Evolutionary conservation across 1,140 invertebrate genomes (phyloP).

Genomic region (Teleopsis dalmanni): DNA sequence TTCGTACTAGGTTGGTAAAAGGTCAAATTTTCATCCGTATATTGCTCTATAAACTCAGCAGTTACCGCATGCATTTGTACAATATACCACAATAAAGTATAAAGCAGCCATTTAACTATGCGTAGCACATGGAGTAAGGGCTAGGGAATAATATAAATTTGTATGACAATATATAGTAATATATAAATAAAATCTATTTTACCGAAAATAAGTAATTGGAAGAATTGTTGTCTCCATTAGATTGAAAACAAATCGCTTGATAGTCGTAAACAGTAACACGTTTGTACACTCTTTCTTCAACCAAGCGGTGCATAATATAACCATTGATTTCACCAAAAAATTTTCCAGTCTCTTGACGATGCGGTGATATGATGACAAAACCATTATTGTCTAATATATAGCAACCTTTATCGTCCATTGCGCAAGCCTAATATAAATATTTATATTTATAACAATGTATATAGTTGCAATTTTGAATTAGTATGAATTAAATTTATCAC

Average conservation of each 20-base stretch:
- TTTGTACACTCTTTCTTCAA: conserved; percentile 71
- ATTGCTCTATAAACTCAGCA: conserved; percentile 43
- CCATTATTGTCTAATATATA: conserved; percentile 86
- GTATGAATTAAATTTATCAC: no score
- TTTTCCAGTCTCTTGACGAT: conserved; percentile 62
- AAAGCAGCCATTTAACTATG: conserved; percentile 45
- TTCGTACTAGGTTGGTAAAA: conserved; percentile 19
- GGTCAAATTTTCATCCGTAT: conserved; percentile 27
- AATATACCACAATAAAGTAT: conserved; percentile 45
- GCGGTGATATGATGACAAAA: conserved; percentile 72
- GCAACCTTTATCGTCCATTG: conserved; percentile 66
- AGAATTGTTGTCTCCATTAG: conserved; percentile 53
- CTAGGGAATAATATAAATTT: conserved; percentile 21
- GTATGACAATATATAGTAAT: conserved; percentile 1
- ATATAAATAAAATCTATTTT: conserved; percentile 21
- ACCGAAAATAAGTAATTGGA: conserved; percentile 57
- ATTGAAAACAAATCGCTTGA: conserved; percentile 77
- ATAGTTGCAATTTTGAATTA: background rate
- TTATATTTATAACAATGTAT: background rate
- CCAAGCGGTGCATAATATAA: conserved; percentile 69
- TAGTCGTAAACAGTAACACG: conserved; percentile 76
- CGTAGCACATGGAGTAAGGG: conserved; percentile 44
- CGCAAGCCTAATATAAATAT: conserved; percentile 54
- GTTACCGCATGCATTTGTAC: conserved; percentile 37
- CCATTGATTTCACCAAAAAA: conserved; percentile 81